A percentile compares a stretch with the other conserved stretches of the same genome.
Evolutionary conservation across 2,113 vertebrate genomes (phyloP).

Genomic region (Seriola quinqueradiata): DNA sequence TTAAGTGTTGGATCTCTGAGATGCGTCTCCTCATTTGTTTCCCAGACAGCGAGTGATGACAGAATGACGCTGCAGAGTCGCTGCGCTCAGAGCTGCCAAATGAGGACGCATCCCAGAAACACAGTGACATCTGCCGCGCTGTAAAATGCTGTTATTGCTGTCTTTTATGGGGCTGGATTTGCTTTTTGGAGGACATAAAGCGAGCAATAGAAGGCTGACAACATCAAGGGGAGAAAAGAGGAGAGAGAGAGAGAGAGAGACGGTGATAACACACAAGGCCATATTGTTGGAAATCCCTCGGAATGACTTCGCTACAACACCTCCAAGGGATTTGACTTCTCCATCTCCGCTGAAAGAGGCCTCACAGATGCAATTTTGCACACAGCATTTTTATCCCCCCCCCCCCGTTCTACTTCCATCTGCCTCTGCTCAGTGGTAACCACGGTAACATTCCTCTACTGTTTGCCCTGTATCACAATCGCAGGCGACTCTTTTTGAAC

Average conservation of each 20-base stretch:
- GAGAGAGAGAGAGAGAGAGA: neutral
- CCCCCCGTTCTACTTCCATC: constrained; percentile 4
- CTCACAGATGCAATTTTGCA: constrained; percentile 31
- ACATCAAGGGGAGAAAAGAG: constrained; percentile 19
- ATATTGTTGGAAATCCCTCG: neutral
- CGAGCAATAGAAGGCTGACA: constrained; percentile 15
- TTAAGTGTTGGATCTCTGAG: constrained; percentile 13
- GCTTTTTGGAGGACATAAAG: constrained; percentile 53
- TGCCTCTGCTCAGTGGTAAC: neutral
- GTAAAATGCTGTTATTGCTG: constrained; percentile 64
- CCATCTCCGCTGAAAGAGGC: constrained; percentile 22
- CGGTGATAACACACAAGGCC: constrained; percentile 10
- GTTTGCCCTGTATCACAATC: neutral
- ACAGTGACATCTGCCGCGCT: constrained; percentile 66
- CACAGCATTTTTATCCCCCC: constrained; percentile 30
- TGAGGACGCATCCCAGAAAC: constrained; percentile 43
- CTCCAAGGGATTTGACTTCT: constrained; percentile 40
- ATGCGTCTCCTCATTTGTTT: constrained; percentile 55
- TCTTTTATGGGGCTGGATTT: constrained; percentile 44
- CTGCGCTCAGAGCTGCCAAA: constrained; percentile 51
- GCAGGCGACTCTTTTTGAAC: too few relatives aligned
- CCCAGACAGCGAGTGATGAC: constrained; percentile 39
- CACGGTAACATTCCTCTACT: neutral
- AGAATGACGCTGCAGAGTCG: constrained; percentile 51
- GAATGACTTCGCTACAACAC: constrained; percentile 31